Percentiles rank a stretch among this genome's conserved stretches.
Conservation (phyloP, 2,113 vertebrate species). For the Recurvirostra avosetta region DNA sequence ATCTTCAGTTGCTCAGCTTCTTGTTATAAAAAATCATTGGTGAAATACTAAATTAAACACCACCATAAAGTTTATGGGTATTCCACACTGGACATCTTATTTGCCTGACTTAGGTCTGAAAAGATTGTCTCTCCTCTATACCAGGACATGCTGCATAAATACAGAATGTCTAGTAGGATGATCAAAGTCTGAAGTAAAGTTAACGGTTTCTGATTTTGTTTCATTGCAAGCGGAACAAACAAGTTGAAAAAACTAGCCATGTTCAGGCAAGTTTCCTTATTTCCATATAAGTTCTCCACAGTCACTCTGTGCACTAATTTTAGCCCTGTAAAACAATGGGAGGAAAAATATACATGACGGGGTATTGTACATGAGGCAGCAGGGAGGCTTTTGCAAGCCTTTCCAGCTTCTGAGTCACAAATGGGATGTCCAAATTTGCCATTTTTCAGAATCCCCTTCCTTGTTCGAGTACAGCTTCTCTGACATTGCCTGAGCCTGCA, state of each 20-base stretch:
- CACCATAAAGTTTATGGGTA: background rate
- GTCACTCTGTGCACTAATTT: background rate
- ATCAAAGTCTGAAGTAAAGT: background rate
- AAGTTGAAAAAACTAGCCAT: background rate
- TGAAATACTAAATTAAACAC: background rate
- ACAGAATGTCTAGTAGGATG: background rate
- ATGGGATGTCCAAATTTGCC: background rate
- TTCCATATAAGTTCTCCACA: background rate
- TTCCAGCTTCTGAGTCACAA: background rate
- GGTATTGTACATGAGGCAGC: background rate
- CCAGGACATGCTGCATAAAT: background rate
- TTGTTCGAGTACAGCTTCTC: background rate
- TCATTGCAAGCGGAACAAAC: background rate
- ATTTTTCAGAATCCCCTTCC: background rate
- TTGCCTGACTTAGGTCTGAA: background rate
- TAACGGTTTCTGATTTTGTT: background rate
- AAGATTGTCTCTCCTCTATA: background rate
- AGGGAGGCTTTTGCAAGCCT: background rate
- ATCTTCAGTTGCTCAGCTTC: background rate
- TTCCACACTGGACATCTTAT: background rate
- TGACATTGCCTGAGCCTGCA: background rate
- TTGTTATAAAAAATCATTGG: background rate
- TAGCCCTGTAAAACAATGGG: conserved; percentile 26
- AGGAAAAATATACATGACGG: background rate
- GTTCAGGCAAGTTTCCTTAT: background rate